A percentile compares a stretch with the other conserved stretches of the same genome.
These are phyloP conservation scores for Halesus radiatus DNA, from an alignment of 1,140 invertebrate species.

Conservation along the genomic window DNA sequence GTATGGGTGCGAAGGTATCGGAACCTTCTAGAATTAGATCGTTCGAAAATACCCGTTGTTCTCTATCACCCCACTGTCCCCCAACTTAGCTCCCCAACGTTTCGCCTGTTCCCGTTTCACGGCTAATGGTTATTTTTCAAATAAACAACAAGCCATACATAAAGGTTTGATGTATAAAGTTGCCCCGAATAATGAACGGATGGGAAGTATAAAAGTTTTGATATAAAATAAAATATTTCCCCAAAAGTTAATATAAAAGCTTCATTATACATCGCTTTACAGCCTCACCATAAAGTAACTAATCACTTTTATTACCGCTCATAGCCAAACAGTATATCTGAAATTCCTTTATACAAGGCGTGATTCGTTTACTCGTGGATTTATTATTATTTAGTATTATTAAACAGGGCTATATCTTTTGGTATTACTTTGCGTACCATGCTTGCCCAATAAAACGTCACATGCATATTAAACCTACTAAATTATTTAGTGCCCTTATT, in stretches of 20 bases:
- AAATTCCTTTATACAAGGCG: not conserved
- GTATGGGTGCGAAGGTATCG: too few species aligned
- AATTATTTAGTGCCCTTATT: too few species aligned
- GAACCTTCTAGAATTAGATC: too few species aligned
- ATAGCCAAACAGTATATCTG: slow-evolving; percentile 1
- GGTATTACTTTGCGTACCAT: too few species aligned
- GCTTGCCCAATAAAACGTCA: too few species aligned
- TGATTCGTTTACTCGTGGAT: not conserved
- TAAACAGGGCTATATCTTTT: too few species aligned
- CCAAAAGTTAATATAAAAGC: slow-evolving; percentile 1
- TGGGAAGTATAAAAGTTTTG: too few species aligned
- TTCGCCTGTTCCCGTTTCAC: not conserved
- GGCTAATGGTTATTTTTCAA: slow-evolving; percentile 1
- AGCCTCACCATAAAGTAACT: not conserved
- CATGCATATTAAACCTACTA: too few species aligned
- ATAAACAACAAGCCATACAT: not conserved
- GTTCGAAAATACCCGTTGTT: too few species aligned
- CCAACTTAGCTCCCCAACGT: not conserved
- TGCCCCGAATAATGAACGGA: too few species aligned
- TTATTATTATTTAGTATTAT: not conserved
- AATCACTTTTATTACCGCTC: slow-evolving; percentile 7
- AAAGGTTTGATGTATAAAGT: too few species aligned
- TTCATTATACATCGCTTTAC: not conserved
- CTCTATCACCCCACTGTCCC: too few species aligned
- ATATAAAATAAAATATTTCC: not conserved